Evolutionary conservation across 2,113 vertebrate genomes (phyloP).

Genomic region (Phyllopteryx taeniolatus): DNA sequence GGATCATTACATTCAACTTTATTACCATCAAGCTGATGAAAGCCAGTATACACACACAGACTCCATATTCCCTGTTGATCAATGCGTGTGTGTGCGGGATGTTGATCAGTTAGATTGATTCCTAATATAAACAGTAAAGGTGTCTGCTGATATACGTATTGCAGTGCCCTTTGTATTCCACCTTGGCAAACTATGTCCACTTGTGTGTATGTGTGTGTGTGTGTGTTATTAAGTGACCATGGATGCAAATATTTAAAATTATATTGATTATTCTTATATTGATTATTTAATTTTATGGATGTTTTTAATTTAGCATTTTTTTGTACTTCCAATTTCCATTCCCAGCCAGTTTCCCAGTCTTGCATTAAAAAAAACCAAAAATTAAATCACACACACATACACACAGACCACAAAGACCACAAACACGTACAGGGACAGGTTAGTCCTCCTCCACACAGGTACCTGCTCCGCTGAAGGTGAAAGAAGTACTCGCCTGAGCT

Average conservation of each 20-base stretch:
- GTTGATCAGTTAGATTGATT: slow-evolving; percentile 70
- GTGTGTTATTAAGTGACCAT: not conserved
- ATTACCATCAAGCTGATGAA: slow-evolving; percentile 72
- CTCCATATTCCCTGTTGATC: slow-evolving; percentile 46
- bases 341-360: too few species aligned
- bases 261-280: too few species aligned
- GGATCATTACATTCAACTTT: slow-evolving; percentile 73
- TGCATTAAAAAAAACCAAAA: slow-evolving; percentile 1
- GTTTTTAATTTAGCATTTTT: too few species aligned
- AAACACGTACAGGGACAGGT: slow-evolving; percentile 7
- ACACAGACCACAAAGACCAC: not conserved
- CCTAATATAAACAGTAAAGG: slow-evolving; percentile 64
- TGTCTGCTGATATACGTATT: slow-evolving; percentile 56
- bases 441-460: slow-evolving; percentile 59
- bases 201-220: slow-evolving; percentile 1
- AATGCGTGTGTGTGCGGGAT: slow-evolving; percentile 48
- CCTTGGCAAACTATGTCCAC: slow-evolving; percentile 45
- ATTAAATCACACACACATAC: slow-evolving; percentile 6
- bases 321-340: too few species aligned
- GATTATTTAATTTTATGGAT: too few species aligned
- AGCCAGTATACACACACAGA: slow-evolving; percentile 61
- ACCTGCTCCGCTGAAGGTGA: slow-evolving; percentile 90
- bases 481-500: slow-evolving; percentile 91
- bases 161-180: slow-evolving; percentile 62
- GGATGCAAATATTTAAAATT: too few species aligned